phyloP scores from a whole-genome alignment of 2,888 invertebrate genomes.

The Synergus laeviventris region DNA sequence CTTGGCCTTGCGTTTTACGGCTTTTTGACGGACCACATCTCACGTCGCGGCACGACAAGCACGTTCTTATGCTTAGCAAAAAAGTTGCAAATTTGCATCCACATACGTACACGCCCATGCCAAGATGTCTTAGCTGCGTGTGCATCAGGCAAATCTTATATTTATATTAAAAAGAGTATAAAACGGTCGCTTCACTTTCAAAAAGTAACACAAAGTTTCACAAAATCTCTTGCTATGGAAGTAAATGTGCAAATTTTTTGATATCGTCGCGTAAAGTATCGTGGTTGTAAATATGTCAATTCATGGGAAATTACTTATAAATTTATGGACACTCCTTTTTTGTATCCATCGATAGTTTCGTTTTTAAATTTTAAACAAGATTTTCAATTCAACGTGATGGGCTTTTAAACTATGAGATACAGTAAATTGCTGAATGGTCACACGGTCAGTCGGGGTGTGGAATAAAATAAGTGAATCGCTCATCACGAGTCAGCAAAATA shows the following conservation, averaged over 20 bases:
- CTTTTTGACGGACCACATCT: constrained; percentile 74
- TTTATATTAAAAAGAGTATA: constrained; percentile 22
- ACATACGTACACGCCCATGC: constrained; percentile 51
- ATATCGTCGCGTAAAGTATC: constrained; percentile 23
- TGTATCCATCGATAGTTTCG: not conserved
- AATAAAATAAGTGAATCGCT: not conserved
- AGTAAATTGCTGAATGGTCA: not conserved
- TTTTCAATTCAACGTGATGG: not conserved
- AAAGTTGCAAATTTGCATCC: constrained; percentile 73
- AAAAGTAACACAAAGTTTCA: constrained; percentile 23
- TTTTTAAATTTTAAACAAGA: not conserved
- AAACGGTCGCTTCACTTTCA: constrained; percentile 20
- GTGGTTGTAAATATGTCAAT: constrained; percentile 27
- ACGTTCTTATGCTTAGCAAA: constrained; percentile 66
- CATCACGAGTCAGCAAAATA: not conserved
- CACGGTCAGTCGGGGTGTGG: not conserved
- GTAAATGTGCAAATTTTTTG: constrained; percentile 36
- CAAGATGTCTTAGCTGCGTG: constrained; percentile 18
- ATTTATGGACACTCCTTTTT: constrained; percentile 7
- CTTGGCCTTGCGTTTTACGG: constrained; percentile 57
- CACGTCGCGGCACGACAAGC: constrained; percentile 68
- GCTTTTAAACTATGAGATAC: not conserved
- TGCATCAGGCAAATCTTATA: constrained; percentile 22
- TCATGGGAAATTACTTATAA: not conserved
- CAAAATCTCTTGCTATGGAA: constrained; percentile 9